Percentiles rank a stretch among this genome's conserved stretches.
Evolutionary conservation across 2,888 invertebrate species (phyloP).

Genomic region (Druceiella hillmani): DNA sequence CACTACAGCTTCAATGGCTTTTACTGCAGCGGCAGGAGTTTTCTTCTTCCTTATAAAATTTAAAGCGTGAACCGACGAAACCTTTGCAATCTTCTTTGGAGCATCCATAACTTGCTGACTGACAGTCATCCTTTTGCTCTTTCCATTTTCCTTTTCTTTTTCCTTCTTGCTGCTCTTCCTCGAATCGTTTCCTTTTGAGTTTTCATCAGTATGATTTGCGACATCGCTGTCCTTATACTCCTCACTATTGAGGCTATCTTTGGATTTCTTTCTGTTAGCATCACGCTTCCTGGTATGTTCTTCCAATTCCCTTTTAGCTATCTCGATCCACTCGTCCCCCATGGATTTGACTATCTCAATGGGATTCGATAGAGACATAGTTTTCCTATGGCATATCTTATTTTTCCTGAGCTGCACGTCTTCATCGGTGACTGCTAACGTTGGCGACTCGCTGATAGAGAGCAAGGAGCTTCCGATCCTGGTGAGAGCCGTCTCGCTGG

Average conservation of each 20-base stretch:
- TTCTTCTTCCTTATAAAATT: conserved; percentile 44
- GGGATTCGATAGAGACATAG: conserved; percentile 48
- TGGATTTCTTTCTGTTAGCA: conserved; percentile 34
- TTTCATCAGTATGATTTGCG: conserved; percentile 29
- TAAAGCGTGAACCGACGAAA: conserved; percentile 42
- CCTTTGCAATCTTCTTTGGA: conserved; percentile 44
- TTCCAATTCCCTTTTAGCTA: conserved; percentile 38
- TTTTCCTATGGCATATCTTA: conserved; percentile 45
- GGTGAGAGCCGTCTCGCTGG: conserved; percentile 42
- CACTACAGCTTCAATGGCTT: conserved; percentile 40
- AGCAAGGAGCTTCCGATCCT: conserved; percentile 40
- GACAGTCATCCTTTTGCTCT: conserved; percentile 28
- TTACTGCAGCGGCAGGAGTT: conserved; percentile 35
- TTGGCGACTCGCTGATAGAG: conserved; percentile 46
- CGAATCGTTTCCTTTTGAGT: conserved; percentile 36
- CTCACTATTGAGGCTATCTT: conserved; percentile 48
- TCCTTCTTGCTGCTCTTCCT: conserved; percentile 44
- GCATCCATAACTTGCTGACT: conserved; percentile 35
- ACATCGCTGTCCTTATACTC: conserved; percentile 44
- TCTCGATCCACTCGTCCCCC: conserved; percentile 47
- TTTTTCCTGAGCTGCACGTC: conserved; percentile 35
- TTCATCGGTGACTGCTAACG: conserved; percentile 45
- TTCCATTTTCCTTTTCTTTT: conserved; percentile 35
- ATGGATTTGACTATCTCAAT: conserved; percentile 43
- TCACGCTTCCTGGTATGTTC: conserved; percentile 35